A percentile compares a stretch with the other conserved stretches of the same genome.
These are phyloP conservation scores for Lepidothrix coronata DNA, from an alignment of 2,113 vertebrate species.

Conservation along the genomic window DNA sequence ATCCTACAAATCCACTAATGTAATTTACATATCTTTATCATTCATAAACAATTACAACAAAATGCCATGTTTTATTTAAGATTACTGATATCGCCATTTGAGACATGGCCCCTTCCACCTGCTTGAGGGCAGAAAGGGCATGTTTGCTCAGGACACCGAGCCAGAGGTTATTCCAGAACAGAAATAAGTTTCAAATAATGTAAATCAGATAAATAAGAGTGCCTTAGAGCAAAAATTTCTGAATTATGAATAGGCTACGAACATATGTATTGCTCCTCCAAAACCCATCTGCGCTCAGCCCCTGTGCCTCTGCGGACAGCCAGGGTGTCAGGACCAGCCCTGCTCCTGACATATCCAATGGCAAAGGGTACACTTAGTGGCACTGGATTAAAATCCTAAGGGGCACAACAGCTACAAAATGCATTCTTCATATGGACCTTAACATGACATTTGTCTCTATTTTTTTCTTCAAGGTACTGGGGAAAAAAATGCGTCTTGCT, in stretches of 20 bases:
- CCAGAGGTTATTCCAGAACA: constrained; percentile 1
- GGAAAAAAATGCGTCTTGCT: constrained; percentile 36
- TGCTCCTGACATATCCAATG: neutral
- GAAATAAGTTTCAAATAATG: constrained; percentile 32
- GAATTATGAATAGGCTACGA: constrained; percentile 19
- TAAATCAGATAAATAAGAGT: constrained; percentile 18
- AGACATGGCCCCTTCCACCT: neutral
- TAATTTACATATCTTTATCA: neutral
- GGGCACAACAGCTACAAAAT: constrained; percentile 27
- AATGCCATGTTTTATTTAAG: neutral
- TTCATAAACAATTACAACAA: neutral
- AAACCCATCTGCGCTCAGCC: neutral
- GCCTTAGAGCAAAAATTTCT: constrained; percentile 42
- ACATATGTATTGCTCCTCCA: neutral
- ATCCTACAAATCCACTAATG: neutral
- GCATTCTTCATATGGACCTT: neutral
- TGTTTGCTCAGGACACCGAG: neutral
- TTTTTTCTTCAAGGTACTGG: constrained; percentile 12
- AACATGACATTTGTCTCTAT: neutral
- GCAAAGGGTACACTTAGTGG: neutral
- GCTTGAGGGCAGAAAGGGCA: neutral
- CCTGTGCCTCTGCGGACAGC: neutral
- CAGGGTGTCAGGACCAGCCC: neutral
- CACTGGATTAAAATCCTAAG: neutral
- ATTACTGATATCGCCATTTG: neutral